Evolutionary conservation across 2,113 vertebrate species (phyloP).

Genomic region (Gymnocephalus cernua): DNA sequence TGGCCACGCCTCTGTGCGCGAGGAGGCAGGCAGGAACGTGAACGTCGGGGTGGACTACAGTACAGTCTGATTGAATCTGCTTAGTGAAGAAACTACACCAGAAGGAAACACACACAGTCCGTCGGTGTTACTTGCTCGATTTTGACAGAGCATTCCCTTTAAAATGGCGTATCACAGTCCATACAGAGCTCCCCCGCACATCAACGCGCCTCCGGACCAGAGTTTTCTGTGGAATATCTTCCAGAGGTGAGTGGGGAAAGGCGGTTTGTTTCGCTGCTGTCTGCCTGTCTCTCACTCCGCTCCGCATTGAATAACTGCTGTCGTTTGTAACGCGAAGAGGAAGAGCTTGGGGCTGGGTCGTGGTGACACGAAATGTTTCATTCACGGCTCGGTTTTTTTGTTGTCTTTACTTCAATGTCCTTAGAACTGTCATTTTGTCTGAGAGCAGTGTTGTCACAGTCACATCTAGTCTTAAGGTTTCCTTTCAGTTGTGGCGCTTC

Average conservation of each 20-base stretch:
- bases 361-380: constrained; percentile 8
- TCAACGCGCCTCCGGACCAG: constrained; percentile 81
- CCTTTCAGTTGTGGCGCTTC: constrained; percentile 29
- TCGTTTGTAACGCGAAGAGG: constrained; percentile 1
- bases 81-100: constrained; percentile 49
- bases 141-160: constrained; percentile 26
- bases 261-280: not conserved
- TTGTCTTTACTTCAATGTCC: not conserved
- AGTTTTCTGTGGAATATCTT: constrained; percentile 88
- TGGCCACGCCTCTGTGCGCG: constrained; percentile 78
- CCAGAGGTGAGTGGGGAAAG: constrained; percentile 81
- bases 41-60: constrained; percentile 53
- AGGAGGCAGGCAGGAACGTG: constrained; percentile 46
- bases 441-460: constrained; percentile 14
- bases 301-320: constrained; percentile 54
- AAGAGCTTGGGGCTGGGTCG: constrained; percentile 10
- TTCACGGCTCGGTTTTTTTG: constrained; percentile 1
- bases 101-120: constrained; percentile 13
- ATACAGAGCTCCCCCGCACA: constrained; percentile 79
- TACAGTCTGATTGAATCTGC: constrained; percentile 57
- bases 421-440: not conserved
- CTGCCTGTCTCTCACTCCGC: constrained; percentile 20
- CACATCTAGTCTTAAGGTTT: not conserved
- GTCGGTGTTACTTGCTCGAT: constrained; percentile 10
- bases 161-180: constrained; percentile 87